Evolutionary conservation across 1,140 invertebrate species (phyloP), one percentile per base, ranked within the genome.

Genomic region (Zaprionus camerounensis): DNA sequence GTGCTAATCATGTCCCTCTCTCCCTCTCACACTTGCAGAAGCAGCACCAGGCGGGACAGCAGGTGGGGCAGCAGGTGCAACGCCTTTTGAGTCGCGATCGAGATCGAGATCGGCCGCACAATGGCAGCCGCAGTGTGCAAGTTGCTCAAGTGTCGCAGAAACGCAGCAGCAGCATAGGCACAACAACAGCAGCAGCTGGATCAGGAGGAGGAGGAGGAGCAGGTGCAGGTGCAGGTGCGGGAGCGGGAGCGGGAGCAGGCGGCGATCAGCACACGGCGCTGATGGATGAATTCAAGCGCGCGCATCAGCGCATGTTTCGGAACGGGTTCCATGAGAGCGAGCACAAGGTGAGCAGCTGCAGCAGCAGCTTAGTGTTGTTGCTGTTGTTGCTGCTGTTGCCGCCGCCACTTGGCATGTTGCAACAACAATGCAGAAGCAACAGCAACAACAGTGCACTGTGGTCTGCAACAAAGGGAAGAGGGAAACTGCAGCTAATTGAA

Each of bases 281-380:
- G 56, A 97, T 98, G 96, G 96, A 97, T 93, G 97, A 98, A 93
- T 97, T 98, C 91, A 97, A 96, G 90, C 95, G 95, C 85, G 96
- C 96, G 1, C 97, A 97, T 92, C 94, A 95, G 74, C 96, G 96
- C 93, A 97, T 97, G 97, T 97, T 97, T 93, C 95, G 95, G 64
- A 93, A 93, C 75, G 81, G 90, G 61, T 93, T 93, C 75, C 87
- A 92, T 77, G 91, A 92, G 79, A 92, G 78, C 65, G 91, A 92
- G 73, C 84, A 87, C 83, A 87, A 90, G 87, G 91, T 92, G 80
- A 92, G 91, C 85, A 58, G 57, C 68, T 46, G 51, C 24, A 46
- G 38, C 61, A 76, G 51, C 57, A 53, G 62, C 44, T 46, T 64
- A 24, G 2, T 58, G 13, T 34, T 15, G 31, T 61, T 61, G 56